Percentiles rank a stretch among this genome's conserved stretches.
phyloP scores from a whole-genome alignment of 2,797 vertebrate species.

The Malacoraja senta region DNA sequence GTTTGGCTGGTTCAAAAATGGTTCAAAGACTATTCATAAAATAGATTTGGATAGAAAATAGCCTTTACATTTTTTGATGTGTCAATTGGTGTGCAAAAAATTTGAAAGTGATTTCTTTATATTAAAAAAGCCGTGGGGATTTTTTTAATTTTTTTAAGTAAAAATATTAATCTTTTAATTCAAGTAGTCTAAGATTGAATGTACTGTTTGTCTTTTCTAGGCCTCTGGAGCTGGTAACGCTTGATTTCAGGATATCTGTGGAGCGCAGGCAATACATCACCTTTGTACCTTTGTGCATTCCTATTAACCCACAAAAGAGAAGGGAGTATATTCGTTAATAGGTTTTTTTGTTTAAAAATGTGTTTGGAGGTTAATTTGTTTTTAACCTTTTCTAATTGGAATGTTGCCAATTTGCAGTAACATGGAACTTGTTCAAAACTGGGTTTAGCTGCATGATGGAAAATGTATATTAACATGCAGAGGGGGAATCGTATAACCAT shows the following conservation, averaged over 20 bases:
- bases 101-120: background rate
- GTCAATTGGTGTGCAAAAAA: background rate
- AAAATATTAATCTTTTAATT: background rate
- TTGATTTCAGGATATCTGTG: constrained; percentile 83
- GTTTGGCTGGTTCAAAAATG: no score
- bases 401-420: constrained; percentile 8
- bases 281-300: constrained; percentile 1
- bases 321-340: background rate
- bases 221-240: constrained; percentile 92
- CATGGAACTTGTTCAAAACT: constrained; percentile 1
- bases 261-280: constrained; percentile 53
- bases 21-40: no score
- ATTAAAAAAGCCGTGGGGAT: constrained; percentile 44
- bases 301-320: background rate
- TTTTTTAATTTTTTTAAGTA: constrained; percentile 34
- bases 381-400: background rate
- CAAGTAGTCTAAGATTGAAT: constrained; percentile 57
- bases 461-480: background rate
- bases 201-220: constrained; percentile 68
- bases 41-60: background rate
- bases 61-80: background rate
- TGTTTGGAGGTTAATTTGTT: background rate
- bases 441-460: background rate
- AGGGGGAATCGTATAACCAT: no score
- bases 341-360: background rate